Evolutionary conservation across 2,888 invertebrate genomes (phyloP).

Genomic region (Drosophila vallismaia): DNA sequence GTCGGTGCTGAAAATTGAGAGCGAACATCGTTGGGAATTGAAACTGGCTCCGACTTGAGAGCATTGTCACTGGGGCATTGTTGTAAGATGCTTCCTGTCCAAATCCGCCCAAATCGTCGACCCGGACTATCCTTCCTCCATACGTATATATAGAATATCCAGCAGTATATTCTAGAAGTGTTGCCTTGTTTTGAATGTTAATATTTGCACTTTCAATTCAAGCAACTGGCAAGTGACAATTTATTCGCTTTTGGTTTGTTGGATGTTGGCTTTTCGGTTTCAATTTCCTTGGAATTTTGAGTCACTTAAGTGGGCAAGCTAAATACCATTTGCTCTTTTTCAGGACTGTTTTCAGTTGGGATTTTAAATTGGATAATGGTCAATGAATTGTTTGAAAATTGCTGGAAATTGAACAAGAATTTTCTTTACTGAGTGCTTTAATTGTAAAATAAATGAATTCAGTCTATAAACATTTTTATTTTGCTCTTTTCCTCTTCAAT

Average conservation of each 20-base stretch:
- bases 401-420: background rate
- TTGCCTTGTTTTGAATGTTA: slow-evolving; percentile 77
- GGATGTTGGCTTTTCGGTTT: slow-evolving; percentile 46
- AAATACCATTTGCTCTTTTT: slow-evolving; percentile 57
- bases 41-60: slow-evolving; percentile 43
- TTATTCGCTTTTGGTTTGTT: slow-evolving; percentile 63
- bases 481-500: background rate
- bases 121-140: slow-evolving; percentile 5
- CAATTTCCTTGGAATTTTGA: slow-evolving; percentile 58
- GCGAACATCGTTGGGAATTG: slow-evolving; percentile 25
- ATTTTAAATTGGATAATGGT: slow-evolving; percentile 1
- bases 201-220: slow-evolving; percentile 75
- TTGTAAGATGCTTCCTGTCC: slow-evolving; percentile 38
- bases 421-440: background rate
- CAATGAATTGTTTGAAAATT: background rate
- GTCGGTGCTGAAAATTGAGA: slow-evolving; percentile 16
- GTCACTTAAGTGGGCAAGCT: slow-evolving; percentile 46
- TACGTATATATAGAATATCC: slow-evolving; percentile 26
- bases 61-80: slow-evolving; percentile 72
- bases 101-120: slow-evolving; percentile 24
- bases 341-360: slow-evolving; percentile 10
- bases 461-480: background rate
- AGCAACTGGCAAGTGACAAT: slow-evolving; percentile 73
- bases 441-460: background rate
- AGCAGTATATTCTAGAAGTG: slow-evolving; percentile 66